A percentile compares a stretch with the other conserved stretches of the same genome.
These are phyloP conservation scores for Lordiphosa mommai DNA, from an alignment of 1,140 invertebrate genomes.

Conservation along the genomic window DNA sequence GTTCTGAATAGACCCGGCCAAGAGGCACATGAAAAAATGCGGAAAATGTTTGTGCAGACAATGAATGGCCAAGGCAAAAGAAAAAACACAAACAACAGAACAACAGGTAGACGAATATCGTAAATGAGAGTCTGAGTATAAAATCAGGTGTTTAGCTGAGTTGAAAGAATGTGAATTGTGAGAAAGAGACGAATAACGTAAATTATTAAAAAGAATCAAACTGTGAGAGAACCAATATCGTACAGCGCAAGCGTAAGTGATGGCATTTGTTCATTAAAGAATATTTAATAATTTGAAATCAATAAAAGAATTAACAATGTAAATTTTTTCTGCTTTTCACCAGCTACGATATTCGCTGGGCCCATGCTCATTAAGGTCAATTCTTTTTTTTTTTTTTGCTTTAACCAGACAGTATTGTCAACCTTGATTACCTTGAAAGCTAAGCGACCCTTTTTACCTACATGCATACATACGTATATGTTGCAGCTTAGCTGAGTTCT, in stretches of 20 bases:
- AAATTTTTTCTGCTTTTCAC: background rate
- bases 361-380: conserved; percentile 53
- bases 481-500: conserved; percentile 23
- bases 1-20: conserved; percentile 46
- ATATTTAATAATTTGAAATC: too few relatives aligned
- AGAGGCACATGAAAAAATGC: conserved; percentile 60
- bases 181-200: conserved; percentile 44
- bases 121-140: background rate
- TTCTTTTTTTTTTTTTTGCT: conserved; percentile 40
- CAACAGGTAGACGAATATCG: conserved; percentile 66
- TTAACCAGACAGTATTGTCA: conserved; percentile 41
- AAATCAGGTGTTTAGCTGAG: conserved; percentile 2
- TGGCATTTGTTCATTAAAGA: background rate
- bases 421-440: conserved; percentile 61
- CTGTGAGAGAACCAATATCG: too few relatives aligned
- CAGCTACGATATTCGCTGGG: conserved; percentile 16
- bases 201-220: background rate
- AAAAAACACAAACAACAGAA: conserved; percentile 51
- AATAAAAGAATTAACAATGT: too few relatives aligned
- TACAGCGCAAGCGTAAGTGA: conserved; percentile 24
- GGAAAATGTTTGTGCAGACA: conserved; percentile 69
- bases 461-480: conserved; percentile 4
- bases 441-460: conserved; percentile 44
- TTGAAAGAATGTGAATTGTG: background rate
- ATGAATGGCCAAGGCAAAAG: conserved; percentile 31